Percentiles rank a stretch among this genome's conserved stretches.
These are phyloP conservation scores for Prunella fulvescens DNA, from an alignment of 2,113 vertebrate genomes.

Conservation along the genomic window DNA sequence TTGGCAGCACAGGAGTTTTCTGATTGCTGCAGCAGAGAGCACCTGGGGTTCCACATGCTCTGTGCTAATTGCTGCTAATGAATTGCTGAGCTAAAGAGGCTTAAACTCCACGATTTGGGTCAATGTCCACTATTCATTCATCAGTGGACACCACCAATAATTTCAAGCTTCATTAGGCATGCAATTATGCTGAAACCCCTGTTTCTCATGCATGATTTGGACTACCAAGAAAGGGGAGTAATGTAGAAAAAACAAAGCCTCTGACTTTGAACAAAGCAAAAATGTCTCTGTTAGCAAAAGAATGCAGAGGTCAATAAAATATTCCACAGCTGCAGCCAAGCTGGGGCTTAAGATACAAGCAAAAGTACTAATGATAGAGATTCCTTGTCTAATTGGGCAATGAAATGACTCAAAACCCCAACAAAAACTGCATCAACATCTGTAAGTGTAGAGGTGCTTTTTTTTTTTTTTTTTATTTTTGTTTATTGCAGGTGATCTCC, in stretches of 20 bases:
- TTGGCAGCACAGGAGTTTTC: not conserved
- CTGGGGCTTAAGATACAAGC: not conserved
- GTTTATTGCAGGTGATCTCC: not conserved
- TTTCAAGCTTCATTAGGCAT: constrained; percentile 5
- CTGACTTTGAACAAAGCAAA: not conserved
- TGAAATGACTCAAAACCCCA: not conserved
- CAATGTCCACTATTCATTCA: not conserved
- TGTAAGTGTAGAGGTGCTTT: not conserved
- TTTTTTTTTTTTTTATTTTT: not conserved
- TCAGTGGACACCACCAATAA: not conserved
- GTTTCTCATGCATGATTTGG: not conserved
- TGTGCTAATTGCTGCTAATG: not conserved
- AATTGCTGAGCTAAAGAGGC: not conserved
- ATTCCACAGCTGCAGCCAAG: not conserved
- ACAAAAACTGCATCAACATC: not conserved
- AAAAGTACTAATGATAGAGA: not conserved
- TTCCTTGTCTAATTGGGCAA: not conserved
- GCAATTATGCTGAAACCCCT: not conserved
- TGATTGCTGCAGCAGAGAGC: not conserved
- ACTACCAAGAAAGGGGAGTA: not conserved
- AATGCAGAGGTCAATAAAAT: not conserved
- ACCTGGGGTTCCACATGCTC: not conserved
- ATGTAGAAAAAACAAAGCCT: not conserved
- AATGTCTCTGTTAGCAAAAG: not conserved
- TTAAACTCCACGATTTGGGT: not conserved